A percentile compares a stretch with the other conserved stretches of the same genome.
phyloP scores from a whole-genome alignment of 2,888 invertebrate genomes.

The Scelioninae gen. 2 region DNA sequence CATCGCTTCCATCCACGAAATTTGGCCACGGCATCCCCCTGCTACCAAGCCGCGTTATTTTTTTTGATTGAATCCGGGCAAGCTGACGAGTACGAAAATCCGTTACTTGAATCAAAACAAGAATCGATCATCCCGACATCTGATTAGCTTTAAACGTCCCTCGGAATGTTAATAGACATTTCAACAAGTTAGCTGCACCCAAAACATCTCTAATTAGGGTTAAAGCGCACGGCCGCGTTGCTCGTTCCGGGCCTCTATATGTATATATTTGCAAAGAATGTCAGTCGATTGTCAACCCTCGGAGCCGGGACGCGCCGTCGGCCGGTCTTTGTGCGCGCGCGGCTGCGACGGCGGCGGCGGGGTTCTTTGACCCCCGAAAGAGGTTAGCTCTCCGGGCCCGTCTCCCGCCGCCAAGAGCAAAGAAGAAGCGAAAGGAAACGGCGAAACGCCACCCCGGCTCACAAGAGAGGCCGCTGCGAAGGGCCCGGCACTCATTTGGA shows the following conservation, averaged over 20 bases:
- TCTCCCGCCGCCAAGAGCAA: conserved; percentile 40
- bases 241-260: conserved; percentile 31
- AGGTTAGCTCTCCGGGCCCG: conserved; percentile 13
- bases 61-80: too few species aligned
- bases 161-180: conserved; percentile 51
- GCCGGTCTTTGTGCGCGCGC: conserved; percentile 36
- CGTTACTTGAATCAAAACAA: not conserved
- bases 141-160: conserved; percentile 38
- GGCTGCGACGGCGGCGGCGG: too few species aligned
- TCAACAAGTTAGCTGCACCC: conserved; percentile 45
- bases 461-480: conserved; percentile 55
- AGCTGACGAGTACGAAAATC: too few species aligned
- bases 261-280: conserved; percentile 58
- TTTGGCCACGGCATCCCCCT: too few species aligned
- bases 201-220: conserved; percentile 56
- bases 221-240: conserved; percentile 38
- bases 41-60: too few species aligned
- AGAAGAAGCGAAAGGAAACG: conserved; percentile 52
- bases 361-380: conserved; percentile 55
- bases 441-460: conserved; percentile 57
- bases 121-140: conserved; percentile 13
- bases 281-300: conserved; percentile 54
- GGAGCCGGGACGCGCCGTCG: conserved; percentile 34
- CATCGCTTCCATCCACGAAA: too few species aligned
- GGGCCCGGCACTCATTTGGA: conserved; percentile 65